phyloP scores from a whole-genome alignment of 2,113 vertebrate genomes.

The Bambusicola thoracicus region DNA sequence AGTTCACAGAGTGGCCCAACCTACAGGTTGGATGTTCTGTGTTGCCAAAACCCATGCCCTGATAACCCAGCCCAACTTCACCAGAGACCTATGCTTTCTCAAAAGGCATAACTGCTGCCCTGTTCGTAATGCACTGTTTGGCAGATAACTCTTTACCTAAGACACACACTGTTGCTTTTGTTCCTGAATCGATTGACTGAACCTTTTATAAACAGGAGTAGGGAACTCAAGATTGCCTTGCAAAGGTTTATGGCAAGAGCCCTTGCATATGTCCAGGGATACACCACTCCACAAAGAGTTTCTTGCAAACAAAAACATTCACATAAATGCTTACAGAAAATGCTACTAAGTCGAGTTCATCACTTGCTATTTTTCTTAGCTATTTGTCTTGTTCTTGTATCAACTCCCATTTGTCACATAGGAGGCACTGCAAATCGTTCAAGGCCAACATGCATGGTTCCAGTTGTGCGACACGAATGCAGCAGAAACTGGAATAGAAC shows the following conservation, averaged over 20 bases:
- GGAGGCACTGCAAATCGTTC: slow-evolving; percentile 24
- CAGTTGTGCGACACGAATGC: accelerated
- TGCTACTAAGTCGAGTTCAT: slow-evolving; percentile 24
- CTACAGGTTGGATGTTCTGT: not conserved
- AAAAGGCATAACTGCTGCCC: slow-evolving; percentile 24
- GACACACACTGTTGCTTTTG: slow-evolving; percentile 57
- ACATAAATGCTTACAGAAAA: slow-evolving; percentile 59
- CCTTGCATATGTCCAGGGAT: slow-evolving; percentile 19
- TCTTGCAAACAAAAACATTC: slow-evolving; percentile 53
- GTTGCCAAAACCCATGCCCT: not conserved
- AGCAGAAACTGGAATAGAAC: not conserved
- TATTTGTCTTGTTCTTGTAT: slow-evolving; percentile 49
- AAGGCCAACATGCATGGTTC: not conserved
- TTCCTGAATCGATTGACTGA: slow-evolving; percentile 56
- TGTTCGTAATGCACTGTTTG: slow-evolving; percentile 31
- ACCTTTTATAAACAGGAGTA: slow-evolving; percentile 65
- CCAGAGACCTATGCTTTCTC: not conserved
- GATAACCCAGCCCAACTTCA: not conserved
- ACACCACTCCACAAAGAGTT: not conserved
- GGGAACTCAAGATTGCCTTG: slow-evolving; percentile 44
- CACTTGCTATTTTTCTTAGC: slow-evolving; percentile 40
- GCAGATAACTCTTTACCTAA: slow-evolving; percentile 48
- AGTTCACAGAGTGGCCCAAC: not conserved
- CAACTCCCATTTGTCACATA: slow-evolving; percentile 36
- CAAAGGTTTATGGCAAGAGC: slow-evolving; percentile 54